Conservation (phyloP, 1,140 invertebrate genomes). For the Diabrotica virgifera region DNA sequence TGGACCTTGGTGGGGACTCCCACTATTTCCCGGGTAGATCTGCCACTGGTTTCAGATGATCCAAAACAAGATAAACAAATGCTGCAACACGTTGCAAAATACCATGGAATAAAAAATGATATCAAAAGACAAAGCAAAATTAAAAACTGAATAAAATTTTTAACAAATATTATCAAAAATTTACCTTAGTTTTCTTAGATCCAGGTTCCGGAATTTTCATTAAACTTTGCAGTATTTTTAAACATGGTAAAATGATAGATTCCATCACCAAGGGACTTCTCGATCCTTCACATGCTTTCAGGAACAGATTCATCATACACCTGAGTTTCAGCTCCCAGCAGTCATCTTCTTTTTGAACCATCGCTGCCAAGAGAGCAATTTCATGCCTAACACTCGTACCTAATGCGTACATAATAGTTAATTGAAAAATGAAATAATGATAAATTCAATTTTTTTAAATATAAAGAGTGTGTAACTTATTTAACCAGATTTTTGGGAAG, state of each 20-base stretch:
- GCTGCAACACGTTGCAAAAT: too few species aligned
- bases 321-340: constrained; percentile 94
- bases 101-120: too few species aligned
- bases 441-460: background rate
- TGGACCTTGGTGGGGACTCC: too few species aligned
- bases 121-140: background rate
- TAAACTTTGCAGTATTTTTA: constrained; percentile 78
- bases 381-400: constrained; percentile 74
- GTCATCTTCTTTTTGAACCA: constrained; percentile 87
- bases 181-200: constrained; percentile 30
- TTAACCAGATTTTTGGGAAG: too few species aligned
- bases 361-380: constrained; percentile 81
- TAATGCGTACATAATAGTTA: background rate
- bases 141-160: background rate
- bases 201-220: constrained; percentile 69
- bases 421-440: background rate
- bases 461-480: too few species aligned
- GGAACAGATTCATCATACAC: constrained; percentile 82
- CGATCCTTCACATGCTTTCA: constrained; percentile 69
- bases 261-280: constrained; percentile 74
- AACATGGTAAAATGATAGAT: constrained; percentile 74
- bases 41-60: too few species aligned
- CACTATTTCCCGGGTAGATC: too few species aligned
- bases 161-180: background rate
- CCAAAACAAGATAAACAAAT: too few species aligned